Conservation (phyloP, 53 echinoderm and acorn worm genomes). For the Holothuria leucospilota region DNA sequence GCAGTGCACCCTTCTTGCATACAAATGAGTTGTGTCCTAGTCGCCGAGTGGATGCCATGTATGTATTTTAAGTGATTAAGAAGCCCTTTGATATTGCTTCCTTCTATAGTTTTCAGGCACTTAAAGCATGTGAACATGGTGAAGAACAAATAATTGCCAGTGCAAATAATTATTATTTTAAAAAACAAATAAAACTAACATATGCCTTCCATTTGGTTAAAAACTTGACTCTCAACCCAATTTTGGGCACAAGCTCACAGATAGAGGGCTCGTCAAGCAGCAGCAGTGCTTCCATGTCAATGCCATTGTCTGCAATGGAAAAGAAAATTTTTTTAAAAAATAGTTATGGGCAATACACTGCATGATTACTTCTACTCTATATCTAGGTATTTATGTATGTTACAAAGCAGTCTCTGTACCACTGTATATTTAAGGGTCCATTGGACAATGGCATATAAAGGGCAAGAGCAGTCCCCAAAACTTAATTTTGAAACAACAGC, state of each 20-base stretch:
- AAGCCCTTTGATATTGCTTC: neutral
- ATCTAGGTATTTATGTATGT: too few relatives aligned
- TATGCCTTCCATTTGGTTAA: neutral
- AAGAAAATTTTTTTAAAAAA: too few relatives aligned
- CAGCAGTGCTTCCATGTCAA: too few relatives aligned
- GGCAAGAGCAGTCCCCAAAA: too few relatives aligned
- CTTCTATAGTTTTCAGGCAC: neutral
- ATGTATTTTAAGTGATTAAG: constrained; percentile 18
- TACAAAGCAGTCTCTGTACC: too few relatives aligned
- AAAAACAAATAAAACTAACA: constrained; percentile 14
- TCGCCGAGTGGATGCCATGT: constrained; percentile 13
- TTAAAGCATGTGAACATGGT: neutral
- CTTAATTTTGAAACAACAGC: too few relatives aligned
- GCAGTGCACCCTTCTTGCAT: constrained; percentile 9
- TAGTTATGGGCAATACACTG: too few relatives aligned
- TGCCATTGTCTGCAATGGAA: too few relatives aligned
- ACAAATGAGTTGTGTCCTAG: neutral
- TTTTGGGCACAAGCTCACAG: constrained; percentile 4
- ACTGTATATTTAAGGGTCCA: too few relatives aligned
- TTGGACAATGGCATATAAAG: too few relatives aligned
- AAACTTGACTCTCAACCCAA: constrained; percentile 19
- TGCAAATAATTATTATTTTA: neutral
- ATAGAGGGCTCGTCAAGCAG: too few relatives aligned
- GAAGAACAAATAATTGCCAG: neutral
- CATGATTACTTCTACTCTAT: too few relatives aligned